Conservation (phyloP, 1,140 invertebrate genomes). For the Drosophila punjabiensis region DNA sequence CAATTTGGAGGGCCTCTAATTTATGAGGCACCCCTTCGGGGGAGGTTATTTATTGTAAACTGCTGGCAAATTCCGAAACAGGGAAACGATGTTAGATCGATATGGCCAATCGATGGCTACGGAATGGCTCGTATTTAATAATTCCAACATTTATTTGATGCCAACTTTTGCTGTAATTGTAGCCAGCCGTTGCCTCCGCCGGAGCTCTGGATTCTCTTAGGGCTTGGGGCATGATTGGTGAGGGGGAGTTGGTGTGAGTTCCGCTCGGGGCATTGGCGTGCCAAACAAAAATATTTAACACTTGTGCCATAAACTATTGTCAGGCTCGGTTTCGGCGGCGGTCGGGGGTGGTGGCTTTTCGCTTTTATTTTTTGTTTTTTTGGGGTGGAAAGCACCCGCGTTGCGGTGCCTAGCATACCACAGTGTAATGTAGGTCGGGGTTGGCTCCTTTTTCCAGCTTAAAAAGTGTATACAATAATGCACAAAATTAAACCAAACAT, state of each 20-base stretch:
- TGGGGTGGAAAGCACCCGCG: conserved; percentile 1
- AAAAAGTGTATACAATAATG: conserved; percentile 37
- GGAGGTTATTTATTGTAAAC: conserved; percentile 81
- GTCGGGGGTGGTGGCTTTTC: conserved; percentile 3
- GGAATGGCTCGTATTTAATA: conserved; percentile 78
- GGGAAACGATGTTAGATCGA: conserved; percentile 75
- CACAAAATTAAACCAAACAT: conserved; percentile 36
- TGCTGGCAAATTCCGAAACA: conserved; percentile 32
- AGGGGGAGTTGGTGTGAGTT: conserved; percentile 11
- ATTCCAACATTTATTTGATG: conserved; percentile 81
- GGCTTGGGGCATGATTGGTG: background rate
- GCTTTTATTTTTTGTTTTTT: conserved; percentile 7
- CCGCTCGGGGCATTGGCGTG: conserved; percentile 67
- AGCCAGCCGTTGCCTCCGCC: conserved; percentile 27
- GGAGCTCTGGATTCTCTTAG: conserved; percentile 38
- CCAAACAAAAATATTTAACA: conserved; percentile 83
- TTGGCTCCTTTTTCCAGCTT: conserved; percentile 13
- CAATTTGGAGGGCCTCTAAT: conserved; percentile 50
- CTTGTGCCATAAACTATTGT: conserved; percentile 82
- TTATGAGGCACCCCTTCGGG: conserved; percentile 37
- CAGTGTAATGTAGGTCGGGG: conserved; percentile 71
- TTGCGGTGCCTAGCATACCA: conserved; percentile 34
- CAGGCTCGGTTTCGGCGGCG: conserved; percentile 39
- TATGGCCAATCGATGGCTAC: conserved; percentile 56
- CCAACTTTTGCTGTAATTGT: conserved; percentile 74